Conservation (phyloP, 1,140 invertebrate genomes). For the Orussus abietinus region DNA sequence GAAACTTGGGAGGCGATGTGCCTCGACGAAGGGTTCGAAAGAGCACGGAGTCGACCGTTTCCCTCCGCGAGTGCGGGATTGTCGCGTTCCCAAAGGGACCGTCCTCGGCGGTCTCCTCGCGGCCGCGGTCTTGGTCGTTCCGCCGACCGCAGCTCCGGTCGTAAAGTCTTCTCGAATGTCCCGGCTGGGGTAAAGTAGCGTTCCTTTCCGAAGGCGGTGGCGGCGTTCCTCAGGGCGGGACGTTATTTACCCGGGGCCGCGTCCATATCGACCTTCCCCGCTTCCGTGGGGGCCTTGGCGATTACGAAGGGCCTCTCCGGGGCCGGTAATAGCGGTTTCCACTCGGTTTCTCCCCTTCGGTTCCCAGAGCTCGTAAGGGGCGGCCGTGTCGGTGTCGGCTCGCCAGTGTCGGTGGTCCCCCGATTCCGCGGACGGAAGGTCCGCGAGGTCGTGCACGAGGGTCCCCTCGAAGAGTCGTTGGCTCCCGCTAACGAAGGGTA, state of each 20-base stretch:
- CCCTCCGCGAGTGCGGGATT: too few relatives aligned
- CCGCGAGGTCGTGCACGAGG: slow-evolving; percentile 13
- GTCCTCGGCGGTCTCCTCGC: slow-evolving; percentile 9
- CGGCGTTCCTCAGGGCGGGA: slow-evolving; percentile 24
- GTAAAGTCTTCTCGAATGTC: slow-evolving; percentile 24
- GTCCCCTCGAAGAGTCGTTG: slow-evolving; percentile 9
- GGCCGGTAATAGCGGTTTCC: slow-evolving; percentile 26
- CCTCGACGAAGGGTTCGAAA: too few relatives aligned
- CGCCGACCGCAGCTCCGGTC: slow-evolving; percentile 33
- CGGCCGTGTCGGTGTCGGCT: not conserved
- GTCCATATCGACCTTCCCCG: too few relatives aligned
- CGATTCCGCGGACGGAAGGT: too few relatives aligned
- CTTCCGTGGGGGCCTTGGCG: too few relatives aligned
- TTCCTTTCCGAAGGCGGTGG: slow-evolving; percentile 27
- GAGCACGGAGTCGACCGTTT: too few relatives aligned
- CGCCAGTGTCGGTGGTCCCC: not conserved
- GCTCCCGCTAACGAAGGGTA: not conserved
- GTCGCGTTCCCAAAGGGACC: too few relatives aligned
- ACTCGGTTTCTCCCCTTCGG: slow-evolving; percentile 15
- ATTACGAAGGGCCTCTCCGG: too few relatives aligned
- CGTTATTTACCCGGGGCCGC: slow-evolving; percentile 23
- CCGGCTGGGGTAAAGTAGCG: slow-evolving; percentile 29
- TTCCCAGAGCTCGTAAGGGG: not conserved
- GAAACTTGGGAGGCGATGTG: too few relatives aligned
- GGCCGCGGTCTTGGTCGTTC: slow-evolving; percentile 28